These are phyloP conservation scores for Clepsis dumicolana DNA, from an alignment of 2,888 invertebrate genomes.

Conservation along the genomic window DNA sequence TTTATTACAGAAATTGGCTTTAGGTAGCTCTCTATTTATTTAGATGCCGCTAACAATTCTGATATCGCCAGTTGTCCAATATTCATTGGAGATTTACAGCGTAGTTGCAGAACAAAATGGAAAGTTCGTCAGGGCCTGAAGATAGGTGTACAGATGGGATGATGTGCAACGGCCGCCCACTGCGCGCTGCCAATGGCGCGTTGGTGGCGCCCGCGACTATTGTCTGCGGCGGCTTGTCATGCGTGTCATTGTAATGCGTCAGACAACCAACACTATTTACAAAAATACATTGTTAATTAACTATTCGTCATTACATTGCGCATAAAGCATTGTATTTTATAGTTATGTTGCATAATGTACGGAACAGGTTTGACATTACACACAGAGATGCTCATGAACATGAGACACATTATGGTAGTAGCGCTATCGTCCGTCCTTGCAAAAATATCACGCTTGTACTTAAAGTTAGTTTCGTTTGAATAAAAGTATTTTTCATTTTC, in stretches of 20 bases:
- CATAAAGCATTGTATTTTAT: slow-evolving; percentile 1
- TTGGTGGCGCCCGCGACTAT: slow-evolving; percentile 73
- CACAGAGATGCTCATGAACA: neutral
- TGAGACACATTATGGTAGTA: neutral
- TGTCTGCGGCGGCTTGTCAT: slow-evolving; percentile 56
- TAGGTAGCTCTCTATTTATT: slow-evolving; percentile 83
- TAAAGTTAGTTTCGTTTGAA: neutral
- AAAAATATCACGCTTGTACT: neutral
- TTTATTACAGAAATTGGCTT: slow-evolving; percentile 54
- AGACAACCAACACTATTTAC: slow-evolving; percentile 44
- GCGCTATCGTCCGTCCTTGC: neutral
- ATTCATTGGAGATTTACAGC: slow-evolving; percentile 67
- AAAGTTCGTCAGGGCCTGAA: slow-evolving; percentile 73
- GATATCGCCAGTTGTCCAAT: slow-evolving; percentile 76
- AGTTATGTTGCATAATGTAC: neutral
- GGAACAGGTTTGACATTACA: neutral
- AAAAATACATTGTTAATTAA: neutral
- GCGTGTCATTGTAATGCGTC: slow-evolving; percentile 56
- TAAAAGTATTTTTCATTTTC: too few species aligned
- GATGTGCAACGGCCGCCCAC: slow-evolving; percentile 81
- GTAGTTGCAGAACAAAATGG: slow-evolving; percentile 77
- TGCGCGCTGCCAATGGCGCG: slow-evolving; percentile 65
- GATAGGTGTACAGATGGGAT: slow-evolving; percentile 69
- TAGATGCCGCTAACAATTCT: slow-evolving; percentile 73
- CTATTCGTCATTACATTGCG: neutral